Evolutionary conservation across 2,888 invertebrate species (phyloP), one percentile per base, ranked within the genome.

Genomic region (Apodemia zela): DNA sequence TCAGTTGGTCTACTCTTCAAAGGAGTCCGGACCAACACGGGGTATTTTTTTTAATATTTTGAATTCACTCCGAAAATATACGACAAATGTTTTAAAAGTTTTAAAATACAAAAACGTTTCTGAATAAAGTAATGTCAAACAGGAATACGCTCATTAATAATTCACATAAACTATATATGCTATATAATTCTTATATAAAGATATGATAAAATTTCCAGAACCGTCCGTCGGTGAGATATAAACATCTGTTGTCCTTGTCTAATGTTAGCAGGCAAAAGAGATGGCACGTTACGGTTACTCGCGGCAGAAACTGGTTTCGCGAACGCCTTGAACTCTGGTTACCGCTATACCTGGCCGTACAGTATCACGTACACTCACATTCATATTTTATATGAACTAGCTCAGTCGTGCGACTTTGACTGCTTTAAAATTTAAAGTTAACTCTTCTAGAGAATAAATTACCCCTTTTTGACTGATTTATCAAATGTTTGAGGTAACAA

Each of bases 321-420:
- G 25, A 57, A 57, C 25, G 25, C 54, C 54, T 57, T 57, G 54
- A 57, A 57, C 54, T 57, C 29, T 13, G 54, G 54, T 21, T 25
- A 57, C 54, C 29, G 54, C 25, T 57, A 51, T 15, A 17, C 7
- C 45, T 15, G 45, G 54, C 21, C 3, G 51, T 25, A 25, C 42
- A 42, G 42, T 42, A 15, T 45, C 15, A 6, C 8, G n/a, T 17
- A 45, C 45, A 8, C 45, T 8, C 17, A 45, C 45, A 45, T 17
- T 45, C n/a, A 45, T 38, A 38, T 3, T 38, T 38, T 13, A 38
- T 8, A 10, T 35, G 35, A 10, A 35, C 35, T 35, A 35, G 8
- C 33, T 33, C 2, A 33, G 0, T 2, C 35, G 35, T 10, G 10
- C 35, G 8, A 35, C 35, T 35, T 35, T 8, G 35, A 33, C 33